These are phyloP conservation scores for Calyptommatus sinebrachiatus DNA, from an alignment of 2,113 vertebrate species.

Conservation along the genomic window DNA sequence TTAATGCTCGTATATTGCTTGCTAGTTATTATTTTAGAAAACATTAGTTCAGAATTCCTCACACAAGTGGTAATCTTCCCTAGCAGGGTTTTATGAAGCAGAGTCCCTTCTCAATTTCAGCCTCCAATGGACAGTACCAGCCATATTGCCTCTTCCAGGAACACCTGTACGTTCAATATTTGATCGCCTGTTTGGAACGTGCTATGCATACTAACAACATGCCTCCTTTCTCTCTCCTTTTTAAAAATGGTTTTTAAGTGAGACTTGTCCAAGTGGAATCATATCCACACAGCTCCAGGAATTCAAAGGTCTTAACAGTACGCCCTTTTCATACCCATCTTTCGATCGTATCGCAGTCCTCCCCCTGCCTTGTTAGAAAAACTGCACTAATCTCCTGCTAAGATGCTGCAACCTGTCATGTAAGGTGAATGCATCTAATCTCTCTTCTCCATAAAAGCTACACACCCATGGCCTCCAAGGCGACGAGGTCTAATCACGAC, in stretches of 20 bases:
- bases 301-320: neutral
- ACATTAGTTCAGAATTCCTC: neutral
- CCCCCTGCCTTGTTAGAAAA: slow-evolving; percentile 13
- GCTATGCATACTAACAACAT: neutral
- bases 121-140: neutral
- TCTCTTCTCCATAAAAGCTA: slow-evolving; percentile 22
- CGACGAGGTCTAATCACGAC: slow-evolving; percentile 42
- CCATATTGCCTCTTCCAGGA: neutral
- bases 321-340: neutral
- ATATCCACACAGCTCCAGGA: neutral
- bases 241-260: neutral
- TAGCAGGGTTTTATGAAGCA: accelerated
- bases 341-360: slow-evolving; percentile 20
- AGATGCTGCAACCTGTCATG: slow-evolving; percentile 12
- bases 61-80: slow-evolving; percentile 2
- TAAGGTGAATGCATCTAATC: slow-evolving; percentile 38
- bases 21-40: neutral
- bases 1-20: too few species aligned
- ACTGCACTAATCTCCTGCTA: slow-evolving; percentile 2
- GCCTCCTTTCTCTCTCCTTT: neutral
- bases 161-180: slow-evolving; percentile 5
- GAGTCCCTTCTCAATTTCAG: slow-evolving; percentile 14
- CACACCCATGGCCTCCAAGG: slow-evolving; percentile 18
- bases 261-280: neutral
- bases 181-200: slow-evolving; percentile 20